Base-by-base conservation (phyloP, 2,797 vertebrate species). In the Rhyacichthys aspro region DNA sequence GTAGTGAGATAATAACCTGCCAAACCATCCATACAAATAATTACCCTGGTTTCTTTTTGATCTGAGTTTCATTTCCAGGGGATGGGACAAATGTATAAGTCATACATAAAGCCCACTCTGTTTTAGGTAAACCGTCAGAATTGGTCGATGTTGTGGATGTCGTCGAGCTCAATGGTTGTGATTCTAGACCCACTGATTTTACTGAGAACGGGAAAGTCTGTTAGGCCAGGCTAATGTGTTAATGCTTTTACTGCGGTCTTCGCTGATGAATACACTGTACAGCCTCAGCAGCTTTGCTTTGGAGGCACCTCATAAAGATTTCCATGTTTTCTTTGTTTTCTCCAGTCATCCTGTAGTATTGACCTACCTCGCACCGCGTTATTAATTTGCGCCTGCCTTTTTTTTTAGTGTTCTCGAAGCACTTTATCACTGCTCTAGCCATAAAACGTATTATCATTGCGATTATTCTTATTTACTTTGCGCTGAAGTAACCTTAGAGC, bases 401-500 rank as follows among this genome's bases (percentile, higher is more conserved):
- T 82, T 84, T 78, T 70, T 73, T 43, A 60, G 58, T 56, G 71
- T 72, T 70, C 67, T 82, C 70, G 73, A 54, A 76, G 76, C 76
- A 75, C 78, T 85, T 81, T 73, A 72, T 85, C 73, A 82, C 72
- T 18, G 67, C 79, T 70, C 73, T 36, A 68, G 44, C 70, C 63
- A 70, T 76, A 62, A 74, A 80, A 66, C 28, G 45, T 78, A 62
- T 86, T 83, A 72, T 79, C 79, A 64, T 83, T 85, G 63, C 47
- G 64, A 82, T 74, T 78, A 43, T 72, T 79, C 70, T 67, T 83
- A 81, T 85, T 86, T 82, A 74, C 76, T 79, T 74, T 85, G 67
- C 38, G 47, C 73, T 77, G 60, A 78, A 78, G 74, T 76, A 67
- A 82, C 71, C 73, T 63, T 67, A 67, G 66, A 74, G 66, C 74